These are phyloP conservation scores for Drosophila rellima DNA, from an alignment of 2,888 invertebrate species.

Conservation along the genomic window DNA sequence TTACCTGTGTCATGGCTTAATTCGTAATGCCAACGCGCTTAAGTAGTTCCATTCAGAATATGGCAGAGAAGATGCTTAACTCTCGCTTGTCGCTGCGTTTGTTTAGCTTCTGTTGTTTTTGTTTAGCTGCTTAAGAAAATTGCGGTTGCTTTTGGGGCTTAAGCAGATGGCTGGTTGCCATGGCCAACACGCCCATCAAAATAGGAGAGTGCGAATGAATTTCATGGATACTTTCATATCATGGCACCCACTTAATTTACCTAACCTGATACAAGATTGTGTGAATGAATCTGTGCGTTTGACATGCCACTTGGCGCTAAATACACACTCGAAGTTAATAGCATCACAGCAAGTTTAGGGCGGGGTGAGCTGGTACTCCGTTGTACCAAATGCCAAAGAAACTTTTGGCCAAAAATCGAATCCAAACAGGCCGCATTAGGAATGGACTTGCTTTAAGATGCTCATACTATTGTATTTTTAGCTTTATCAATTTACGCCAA, in stretches of 20 bases:
- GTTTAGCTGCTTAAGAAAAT: conserved; percentile 65
- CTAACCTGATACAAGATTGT: conserved; percentile 47
- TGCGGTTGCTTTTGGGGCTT: conserved; percentile 62
- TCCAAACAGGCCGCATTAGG: conserved; percentile 26
- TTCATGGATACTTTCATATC: conserved; percentile 57
- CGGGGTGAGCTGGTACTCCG: no score
- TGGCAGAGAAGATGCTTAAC: conserved; percentile 32
- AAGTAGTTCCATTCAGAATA: conserved; percentile 66
- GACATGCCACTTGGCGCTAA: conserved; percentile 72
- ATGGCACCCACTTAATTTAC: conserved; percentile 72
- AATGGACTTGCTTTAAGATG: neutral
- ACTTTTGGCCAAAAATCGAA: conserved; percentile 42
- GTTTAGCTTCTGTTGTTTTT: conserved; percentile 41
- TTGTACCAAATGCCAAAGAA: conserved; percentile 3
- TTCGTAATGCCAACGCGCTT: conserved; percentile 59
- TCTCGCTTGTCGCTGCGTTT: conserved; percentile 15
- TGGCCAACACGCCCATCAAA: conserved; percentile 23
- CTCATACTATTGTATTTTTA: neutral
- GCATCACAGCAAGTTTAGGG: neutral
- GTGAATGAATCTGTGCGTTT: conserved; percentile 71
- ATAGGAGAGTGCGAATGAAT: conserved; percentile 33
- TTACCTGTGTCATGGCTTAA: conserved; percentile 55
- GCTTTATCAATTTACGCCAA: neutral
- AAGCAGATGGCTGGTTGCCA: conserved; percentile 28
- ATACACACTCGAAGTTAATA: conserved; percentile 64